Base-by-base conservation (phyloP, 2,888 invertebrate genomes). In the Morpho achilles region DNA sequence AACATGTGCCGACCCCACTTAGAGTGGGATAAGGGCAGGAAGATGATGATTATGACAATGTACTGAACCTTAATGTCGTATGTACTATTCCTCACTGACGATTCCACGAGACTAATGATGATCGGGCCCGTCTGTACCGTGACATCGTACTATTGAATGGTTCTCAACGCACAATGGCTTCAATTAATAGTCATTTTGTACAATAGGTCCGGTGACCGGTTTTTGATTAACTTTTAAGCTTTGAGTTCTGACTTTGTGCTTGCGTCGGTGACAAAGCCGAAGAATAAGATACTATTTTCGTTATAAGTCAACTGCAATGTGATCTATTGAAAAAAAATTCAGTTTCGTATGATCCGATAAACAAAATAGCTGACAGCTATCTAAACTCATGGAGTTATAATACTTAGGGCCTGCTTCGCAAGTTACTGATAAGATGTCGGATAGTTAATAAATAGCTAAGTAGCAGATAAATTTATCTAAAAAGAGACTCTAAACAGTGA, bases 161-260 rank as follows among this genome's bases (percentile, higher is more conserved):
- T 54, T 16, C 22, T 48, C 53, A 48, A 48, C 49, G 56, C 50
- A 63, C 58, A 59, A 63, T 63, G 54, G 46, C 41, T 45, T 61
- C 58, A 61, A 63, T 63, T 61, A 61, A 61, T 61, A 63, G 56
- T 50, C 52, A 59, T 53, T 51, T 56, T 51, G 41, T 56, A 59
- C 45, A 44, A 61, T 57, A 59, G 45, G 32, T 32, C 32, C 32
- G 47, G 58, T 58, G 53, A 53, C 63, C 41, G 63, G 60, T 61
- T 61, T 54, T 22, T 48, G 48, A 46, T 51, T 40, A 44, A 57
- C 41, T 46, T 48, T 10, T 51, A 42, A 44, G 60, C 41, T 46
- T 48, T 10, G n/a, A 7, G n/a, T 54, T 39, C 32, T 54, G 54
- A 16, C 41, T 16, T 58, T 40, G 16, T 10, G 45, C 45, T 40